Base-by-base conservation (phyloP, 1,140 invertebrate genomes). In the Cydia strobilella region DNA sequence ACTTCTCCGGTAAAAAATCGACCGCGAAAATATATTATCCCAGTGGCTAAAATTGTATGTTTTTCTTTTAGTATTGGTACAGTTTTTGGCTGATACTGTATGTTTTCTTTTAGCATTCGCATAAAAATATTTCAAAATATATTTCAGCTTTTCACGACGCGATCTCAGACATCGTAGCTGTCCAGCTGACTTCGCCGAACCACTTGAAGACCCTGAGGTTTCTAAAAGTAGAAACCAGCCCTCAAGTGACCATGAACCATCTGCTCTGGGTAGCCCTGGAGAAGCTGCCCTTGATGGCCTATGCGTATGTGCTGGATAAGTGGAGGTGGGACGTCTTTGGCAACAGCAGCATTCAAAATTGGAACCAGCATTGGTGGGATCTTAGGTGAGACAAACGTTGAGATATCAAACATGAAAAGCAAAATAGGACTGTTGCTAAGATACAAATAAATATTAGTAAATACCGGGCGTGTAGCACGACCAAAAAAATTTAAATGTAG, bases 91-190 rank as follows among this genome's bases (percentile, higher is more conserved):
- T 18, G 15, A 6, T 15, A n/a, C 15, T 6, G 15, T n/a, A 7
- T 54, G 15, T 7, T 7, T n/a, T n/a, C 20, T 10, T 59, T 23
- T 59, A 20, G 42, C 10, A 13, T 45, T 13, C 13, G 13, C 12
- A 45, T 45, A 2, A 23, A 20, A 23, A 3, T 23, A 59, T 23
- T 74, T 72, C n/a, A n/a, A 66, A 74, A 72, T 76, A 62, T 75
- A 20, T 83, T 89, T 75, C 80, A 94, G 95, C 94, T 54, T 96
- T 96, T 82, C 95, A 96, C 85, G 96, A 96, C 85, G 96, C 95
- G 23, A 93, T 96, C 54, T 95, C 95, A 15, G 95, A 96, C 83
- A 93, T 95, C 2, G 93, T 96, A 39, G 94, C 95, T 2, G 81
- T 96, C 15, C 96, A 94, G 35, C 93, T 96, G 15, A 92, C 93